phyloP scores from a whole-genome alignment of 2,113 vertebrate genomes.

The Gallinago paraguaiae region DNA sequence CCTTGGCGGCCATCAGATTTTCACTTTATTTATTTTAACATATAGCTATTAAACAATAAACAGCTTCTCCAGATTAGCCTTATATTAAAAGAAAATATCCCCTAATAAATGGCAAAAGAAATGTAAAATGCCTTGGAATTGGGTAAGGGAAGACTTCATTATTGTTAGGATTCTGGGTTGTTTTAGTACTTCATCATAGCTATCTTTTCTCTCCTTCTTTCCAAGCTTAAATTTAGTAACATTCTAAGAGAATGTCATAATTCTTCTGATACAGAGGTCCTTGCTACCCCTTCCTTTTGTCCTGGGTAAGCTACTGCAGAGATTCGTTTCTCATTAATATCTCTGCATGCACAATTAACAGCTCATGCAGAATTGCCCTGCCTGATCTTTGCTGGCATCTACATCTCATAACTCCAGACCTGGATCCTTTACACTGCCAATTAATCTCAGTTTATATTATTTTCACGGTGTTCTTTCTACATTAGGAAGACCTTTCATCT shows the following conservation, averaged over 20 bases:
- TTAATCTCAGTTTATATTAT: not conserved
- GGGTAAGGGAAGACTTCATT: not conserved
- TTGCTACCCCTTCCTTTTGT: not conserved
- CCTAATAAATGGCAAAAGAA: not conserved
- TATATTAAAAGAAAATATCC: not conserved
- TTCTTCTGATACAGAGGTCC: constrained; percentile 14
- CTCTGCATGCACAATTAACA: constrained; percentile 7
- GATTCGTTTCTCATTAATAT: not conserved
- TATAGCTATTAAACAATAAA: not conserved
- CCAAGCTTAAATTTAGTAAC: not conserved
- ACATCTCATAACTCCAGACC: not conserved
- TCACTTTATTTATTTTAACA: not conserved
- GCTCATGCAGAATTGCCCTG: constrained; percentile 4
- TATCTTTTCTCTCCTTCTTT: not conserved
- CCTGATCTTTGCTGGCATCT: not conserved
- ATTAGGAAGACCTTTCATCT: not conserved
- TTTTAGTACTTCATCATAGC: accelerated
- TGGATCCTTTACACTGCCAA: not conserved
- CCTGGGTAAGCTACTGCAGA: not conserved
- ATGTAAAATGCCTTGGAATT: not conserved
- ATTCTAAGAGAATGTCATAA: not conserved
- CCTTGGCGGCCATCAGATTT: not conserved
- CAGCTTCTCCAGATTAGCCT: not conserved
- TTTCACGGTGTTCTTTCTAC: constrained; percentile 10
- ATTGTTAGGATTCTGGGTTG: not conserved